phyloP scores from a whole-genome alignment of 2,113 vertebrate genomes.

The Gallinago paraguaiae region DNA sequence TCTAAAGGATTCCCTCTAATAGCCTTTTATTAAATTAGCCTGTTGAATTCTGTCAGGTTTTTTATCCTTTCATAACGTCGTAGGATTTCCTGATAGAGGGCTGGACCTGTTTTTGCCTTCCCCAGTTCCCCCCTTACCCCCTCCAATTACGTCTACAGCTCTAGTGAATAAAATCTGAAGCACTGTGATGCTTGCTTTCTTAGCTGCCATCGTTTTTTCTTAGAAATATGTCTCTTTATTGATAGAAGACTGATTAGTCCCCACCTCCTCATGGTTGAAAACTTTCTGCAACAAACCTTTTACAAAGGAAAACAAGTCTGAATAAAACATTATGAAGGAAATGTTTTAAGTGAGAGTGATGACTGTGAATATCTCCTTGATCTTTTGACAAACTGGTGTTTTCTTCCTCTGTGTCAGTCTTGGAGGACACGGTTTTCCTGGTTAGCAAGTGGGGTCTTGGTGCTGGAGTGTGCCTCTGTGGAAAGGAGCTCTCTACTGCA shows the following conservation, averaged over 20 bases:
- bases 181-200: background rate
- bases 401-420: background rate
- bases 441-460: accelerated
- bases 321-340: background rate
- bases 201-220: background rate
- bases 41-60: background rate
- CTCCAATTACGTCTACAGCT: background rate
- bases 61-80: background rate
- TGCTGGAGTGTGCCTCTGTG: background rate
- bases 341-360: background rate
- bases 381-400: background rate
- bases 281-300: background rate
- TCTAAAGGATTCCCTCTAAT: background rate
- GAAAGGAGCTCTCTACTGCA: background rate
- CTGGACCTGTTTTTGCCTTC: background rate
- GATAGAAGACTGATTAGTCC: background rate
- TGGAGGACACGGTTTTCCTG: background rate
- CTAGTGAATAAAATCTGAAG: background rate
- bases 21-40: slow-evolving; percentile 10
- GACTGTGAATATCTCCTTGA: background rate
- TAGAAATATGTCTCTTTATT: background rate
- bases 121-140: background rate
- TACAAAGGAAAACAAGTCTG: background rate
- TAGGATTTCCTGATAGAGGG: background rate
- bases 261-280: background rate